Conservation (phyloP, 2,888 invertebrate species). For the Spodoptera littoralis region DNA sequence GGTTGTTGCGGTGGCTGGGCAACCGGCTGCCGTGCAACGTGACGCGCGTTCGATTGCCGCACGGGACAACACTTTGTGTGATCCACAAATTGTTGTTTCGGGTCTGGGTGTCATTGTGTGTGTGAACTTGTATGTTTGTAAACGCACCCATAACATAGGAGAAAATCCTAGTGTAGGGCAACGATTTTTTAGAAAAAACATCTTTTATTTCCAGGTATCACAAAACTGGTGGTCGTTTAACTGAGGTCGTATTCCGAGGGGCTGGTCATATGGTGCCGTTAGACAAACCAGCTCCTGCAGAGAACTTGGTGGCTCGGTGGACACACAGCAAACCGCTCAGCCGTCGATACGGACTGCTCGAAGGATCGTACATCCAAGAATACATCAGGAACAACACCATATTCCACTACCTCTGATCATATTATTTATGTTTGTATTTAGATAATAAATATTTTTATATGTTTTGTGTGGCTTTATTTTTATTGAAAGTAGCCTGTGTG, state of each 20-base stretch:
- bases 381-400: conserved; percentile 57
- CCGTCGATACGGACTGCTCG: conserved; percentile 31
- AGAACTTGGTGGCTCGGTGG: conserved; percentile 88
- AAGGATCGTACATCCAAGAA: conserved; percentile 47
- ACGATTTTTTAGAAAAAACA: too few relatives aligned
- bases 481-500: too few relatives aligned
- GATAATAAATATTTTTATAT: conserved; percentile 9
- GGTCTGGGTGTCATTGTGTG: too few relatives aligned
- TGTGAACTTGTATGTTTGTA: too few relatives aligned
- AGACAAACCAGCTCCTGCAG: conserved; percentile 88
- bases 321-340: conserved; percentile 69
- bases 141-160: too few relatives aligned
- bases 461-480: not conserved
- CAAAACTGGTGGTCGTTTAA: conserved; percentile 86
- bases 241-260: conserved; percentile 88
- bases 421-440: not conserved
- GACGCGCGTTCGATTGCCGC: too few relatives aligned
- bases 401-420: conserved; percentile 45
- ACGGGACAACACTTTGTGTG: too few relatives aligned
- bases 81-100: too few relatives aligned
- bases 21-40: too few relatives aligned
- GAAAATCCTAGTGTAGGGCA: too few relatives aligned
- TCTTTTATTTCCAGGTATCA: conserved; percentile 79
- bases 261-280: conserved; percentile 91
- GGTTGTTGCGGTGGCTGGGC: too few relatives aligned